Evolutionary conservation across 2,888 invertebrate species (phyloP).

Genomic region (Alviniconcha strummeri): DNA sequence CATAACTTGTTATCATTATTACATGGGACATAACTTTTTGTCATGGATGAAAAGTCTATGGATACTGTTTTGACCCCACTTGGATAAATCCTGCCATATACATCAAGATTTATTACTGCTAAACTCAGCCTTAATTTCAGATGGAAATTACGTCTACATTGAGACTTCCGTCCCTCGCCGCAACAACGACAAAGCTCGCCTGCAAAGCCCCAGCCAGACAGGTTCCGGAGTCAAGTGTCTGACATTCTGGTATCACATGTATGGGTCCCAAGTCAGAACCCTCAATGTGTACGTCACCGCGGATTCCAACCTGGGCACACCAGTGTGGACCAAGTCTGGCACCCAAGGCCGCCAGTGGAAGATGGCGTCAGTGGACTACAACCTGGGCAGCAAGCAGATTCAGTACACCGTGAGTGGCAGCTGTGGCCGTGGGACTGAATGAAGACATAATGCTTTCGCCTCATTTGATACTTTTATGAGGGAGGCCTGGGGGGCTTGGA

Average conservation of each 20-base stretch:
- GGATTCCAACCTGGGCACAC: conserved; percentile 51
- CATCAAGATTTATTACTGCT: no score
- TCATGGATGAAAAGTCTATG: no score
- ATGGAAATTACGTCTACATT: conserved; percentile 65
- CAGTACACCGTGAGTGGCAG: conserved; percentile 18
- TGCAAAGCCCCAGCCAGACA: conserved; percentile 46
- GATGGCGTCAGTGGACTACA: conserved; percentile 10
- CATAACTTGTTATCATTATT: no score
- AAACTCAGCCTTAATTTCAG: conserved; percentile 10
- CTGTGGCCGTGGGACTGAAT: no score
- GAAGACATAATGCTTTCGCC: no score
- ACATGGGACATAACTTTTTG: no score
- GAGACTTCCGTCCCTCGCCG: conserved; percentile 27
- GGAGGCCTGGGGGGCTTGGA: no score
- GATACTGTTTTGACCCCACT: no score
- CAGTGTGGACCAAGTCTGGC: conserved; percentile 55
- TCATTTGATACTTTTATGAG: no score
- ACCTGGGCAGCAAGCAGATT: conserved; percentile 5
- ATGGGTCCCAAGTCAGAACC: conserved; percentile 61
- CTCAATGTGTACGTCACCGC: conserved; percentile 56
- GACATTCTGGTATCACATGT: conserved; percentile 70
- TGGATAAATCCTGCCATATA: no score
- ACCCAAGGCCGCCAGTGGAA: conserved; percentile 62
- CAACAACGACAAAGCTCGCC: conserved; percentile 77
- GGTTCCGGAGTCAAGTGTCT: conserved; percentile 53